Conservation (phyloP, 2,888 invertebrate species). For the Platerodrilus igneus region DNA sequence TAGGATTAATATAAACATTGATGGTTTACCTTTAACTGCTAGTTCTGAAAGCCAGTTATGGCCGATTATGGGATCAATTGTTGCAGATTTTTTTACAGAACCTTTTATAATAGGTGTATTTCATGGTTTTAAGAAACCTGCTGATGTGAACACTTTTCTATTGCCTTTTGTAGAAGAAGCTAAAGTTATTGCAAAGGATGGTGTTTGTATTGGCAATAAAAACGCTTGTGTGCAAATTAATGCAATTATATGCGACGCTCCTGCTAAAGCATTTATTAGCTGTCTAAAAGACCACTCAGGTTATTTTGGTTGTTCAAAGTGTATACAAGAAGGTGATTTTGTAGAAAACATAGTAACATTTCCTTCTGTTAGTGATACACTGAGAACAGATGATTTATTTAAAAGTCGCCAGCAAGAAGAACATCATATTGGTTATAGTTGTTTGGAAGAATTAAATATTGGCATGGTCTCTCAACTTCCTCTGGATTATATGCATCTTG, state of each 20-base stretch:
- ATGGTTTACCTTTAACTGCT: conserved; percentile 28
- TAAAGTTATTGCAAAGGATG: conserved; percentile 14
- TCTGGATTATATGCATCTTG: conserved; percentile 6
- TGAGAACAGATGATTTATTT: conserved; percentile 30
- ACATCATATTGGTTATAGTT: conserved; percentile 26
- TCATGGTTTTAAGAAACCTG: conserved; percentile 24
- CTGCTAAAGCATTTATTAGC: conserved; percentile 28
- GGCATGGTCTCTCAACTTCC: conserved; percentile 2
- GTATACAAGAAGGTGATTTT: conserved; percentile 27
- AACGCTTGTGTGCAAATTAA: conserved; percentile 16
- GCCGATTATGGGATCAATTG: conserved; percentile 24
- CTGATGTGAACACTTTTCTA: conserved; percentile 24
- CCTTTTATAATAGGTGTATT: conserved; percentile 20
- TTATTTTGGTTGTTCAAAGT: conserved; percentile 30
- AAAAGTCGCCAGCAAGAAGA: conserved; percentile 24
- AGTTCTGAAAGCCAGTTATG: conserved; percentile 30
- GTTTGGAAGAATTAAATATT: conserved; percentile 2
- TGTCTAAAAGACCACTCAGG: conserved; percentile 28
- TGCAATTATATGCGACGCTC: conserved; percentile 31
- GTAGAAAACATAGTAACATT: conserved; percentile 24
- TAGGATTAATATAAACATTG: conserved; percentile 26
- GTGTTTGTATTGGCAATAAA: conserved; percentile 10
- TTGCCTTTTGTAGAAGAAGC: conserved; percentile 26
- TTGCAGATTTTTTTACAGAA: conserved; percentile 12
- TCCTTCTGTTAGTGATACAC: conserved; percentile 18